Percentiles rank a stretch among this genome's conserved stretches.
These are phyloP conservation scores for Patella ulyssiponensis DNA, from an alignment of 2,888 invertebrate genomes.

Conservation along the genomic window DNA sequence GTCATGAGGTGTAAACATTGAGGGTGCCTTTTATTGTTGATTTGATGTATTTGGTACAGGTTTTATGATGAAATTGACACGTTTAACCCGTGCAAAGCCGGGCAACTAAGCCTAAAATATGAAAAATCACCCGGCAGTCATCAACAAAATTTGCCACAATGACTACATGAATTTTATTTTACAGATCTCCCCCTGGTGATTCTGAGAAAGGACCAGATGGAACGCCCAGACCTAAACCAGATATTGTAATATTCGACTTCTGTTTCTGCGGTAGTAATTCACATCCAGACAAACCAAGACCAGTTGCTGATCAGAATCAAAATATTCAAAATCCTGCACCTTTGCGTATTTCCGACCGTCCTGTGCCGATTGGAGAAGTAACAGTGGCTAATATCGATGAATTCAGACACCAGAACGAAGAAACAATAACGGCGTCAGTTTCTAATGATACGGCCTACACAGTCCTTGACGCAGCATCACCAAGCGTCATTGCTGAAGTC, in stretches of 20 bases:
- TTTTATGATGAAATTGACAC: conserved; percentile 4
- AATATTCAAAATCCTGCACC: background rate
- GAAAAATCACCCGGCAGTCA: too few species aligned
- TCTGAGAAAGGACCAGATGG: background rate
- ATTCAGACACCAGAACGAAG: background rate
- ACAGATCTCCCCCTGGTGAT: background rate
- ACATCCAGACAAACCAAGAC: background rate
- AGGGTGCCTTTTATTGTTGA: background rate
- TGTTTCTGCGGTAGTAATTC: background rate
- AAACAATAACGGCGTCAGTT: too few species aligned
- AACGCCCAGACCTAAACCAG: background rate
- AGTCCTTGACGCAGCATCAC: too few species aligned
- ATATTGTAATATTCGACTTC: background rate
- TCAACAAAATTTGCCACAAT: too few species aligned
- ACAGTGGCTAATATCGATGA: background rate
- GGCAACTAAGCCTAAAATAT: too few species aligned
- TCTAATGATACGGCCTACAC: too few species aligned
- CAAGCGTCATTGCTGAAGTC: too few species aligned
- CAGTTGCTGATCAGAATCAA: conserved; percentile 1
- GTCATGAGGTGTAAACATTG: too few species aligned
- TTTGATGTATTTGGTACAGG: background rate
- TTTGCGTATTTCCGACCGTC: background rate
- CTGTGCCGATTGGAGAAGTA: background rate
- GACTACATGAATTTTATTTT: background rate
- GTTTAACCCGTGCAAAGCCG: background rate